Base-by-base conservation (phyloP, 1,140 invertebrate genomes). In the Drosophila micromelanica region DNA sequence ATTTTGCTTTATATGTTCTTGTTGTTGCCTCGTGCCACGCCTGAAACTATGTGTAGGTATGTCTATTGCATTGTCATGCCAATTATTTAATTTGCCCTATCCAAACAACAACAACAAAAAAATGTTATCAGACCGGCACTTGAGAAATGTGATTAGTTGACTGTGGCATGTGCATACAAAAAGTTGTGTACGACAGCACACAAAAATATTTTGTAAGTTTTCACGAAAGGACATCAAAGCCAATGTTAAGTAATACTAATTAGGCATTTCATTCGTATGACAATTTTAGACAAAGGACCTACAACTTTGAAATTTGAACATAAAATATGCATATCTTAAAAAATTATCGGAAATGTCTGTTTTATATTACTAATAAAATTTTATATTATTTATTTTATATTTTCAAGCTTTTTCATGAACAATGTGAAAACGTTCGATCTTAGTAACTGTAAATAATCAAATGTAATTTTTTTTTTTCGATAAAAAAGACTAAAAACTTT, bases 61-160 rank as follows among this genome's bases (percentile, higher is more conserved):
- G 30, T 37, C 42, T 49, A 69, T 76, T 78, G 72, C 76, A 78
- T 76, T 78, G 68, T 89, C 82, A 89, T 82, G 82, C 84, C 82
- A 87, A 87, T 87, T 87, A 87, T 87, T 89, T 89, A 89, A 87
- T 87, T 87, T 87, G 84, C 89, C 67, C 63, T 48, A 40, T 23
- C 59, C 60, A 76, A 76, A 72, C 60, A n/a, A n/a, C n/a, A n/a
- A 76, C 37, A 73, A 49, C 49, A 63, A 56, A 61, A 46, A 56
- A 49, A 61, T 60, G 37, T 15, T 37, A 37, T 23, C 46, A 38
- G 63, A 13, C 20, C 49, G 43, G 37, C 42, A 45, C 49, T 61
- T 62, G 51, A 59, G 54, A 61, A 81, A 87, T 87, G 75, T 76
- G 74, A 81, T 78, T 81, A 78, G 67, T 70, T 23, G 46, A 6